Evolutionary conservation across 2,113 vertebrate genomes (phyloP).

Genomic region (Platycercus adscitus): DNA sequence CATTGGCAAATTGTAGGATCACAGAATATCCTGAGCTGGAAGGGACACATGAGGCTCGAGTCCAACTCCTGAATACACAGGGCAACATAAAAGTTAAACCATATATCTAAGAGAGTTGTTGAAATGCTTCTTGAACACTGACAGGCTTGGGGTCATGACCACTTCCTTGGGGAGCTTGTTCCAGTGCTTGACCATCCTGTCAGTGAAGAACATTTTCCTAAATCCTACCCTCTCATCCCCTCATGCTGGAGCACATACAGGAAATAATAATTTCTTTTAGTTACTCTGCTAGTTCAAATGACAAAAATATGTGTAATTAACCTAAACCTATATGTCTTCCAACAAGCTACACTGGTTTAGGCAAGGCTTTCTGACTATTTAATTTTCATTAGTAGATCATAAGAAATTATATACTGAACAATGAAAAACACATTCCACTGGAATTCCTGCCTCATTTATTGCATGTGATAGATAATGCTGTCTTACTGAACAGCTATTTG

Average conservation of each 20-base stretch:
- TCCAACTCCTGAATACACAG: background rate
- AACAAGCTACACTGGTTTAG: background rate
- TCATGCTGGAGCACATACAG: background rate
- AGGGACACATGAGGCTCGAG: background rate
- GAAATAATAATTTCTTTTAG: background rate
- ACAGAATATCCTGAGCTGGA: background rate
- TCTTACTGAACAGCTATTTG: conserved; percentile 44
- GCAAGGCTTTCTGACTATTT: background rate
- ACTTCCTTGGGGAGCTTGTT: background rate
- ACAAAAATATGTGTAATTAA: background rate
- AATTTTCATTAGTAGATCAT: background rate
- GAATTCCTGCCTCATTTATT: background rate
- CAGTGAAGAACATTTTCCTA: background rate
- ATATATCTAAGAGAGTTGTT: rapidly evolving
- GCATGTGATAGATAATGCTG: background rate
- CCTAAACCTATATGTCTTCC: background rate
- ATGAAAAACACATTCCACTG: background rate
- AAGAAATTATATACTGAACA: background rate
- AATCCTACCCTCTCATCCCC: background rate
- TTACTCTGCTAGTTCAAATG: background rate
- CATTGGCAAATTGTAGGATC: background rate
- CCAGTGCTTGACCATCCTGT: background rate
- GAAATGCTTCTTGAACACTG: background rate
- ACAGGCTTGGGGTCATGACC: background rate
- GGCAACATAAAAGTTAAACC: background rate